phyloP scores from a whole-genome alignment of 2,113 vertebrate genomes.

The Gymnogyps californianus region DNA sequence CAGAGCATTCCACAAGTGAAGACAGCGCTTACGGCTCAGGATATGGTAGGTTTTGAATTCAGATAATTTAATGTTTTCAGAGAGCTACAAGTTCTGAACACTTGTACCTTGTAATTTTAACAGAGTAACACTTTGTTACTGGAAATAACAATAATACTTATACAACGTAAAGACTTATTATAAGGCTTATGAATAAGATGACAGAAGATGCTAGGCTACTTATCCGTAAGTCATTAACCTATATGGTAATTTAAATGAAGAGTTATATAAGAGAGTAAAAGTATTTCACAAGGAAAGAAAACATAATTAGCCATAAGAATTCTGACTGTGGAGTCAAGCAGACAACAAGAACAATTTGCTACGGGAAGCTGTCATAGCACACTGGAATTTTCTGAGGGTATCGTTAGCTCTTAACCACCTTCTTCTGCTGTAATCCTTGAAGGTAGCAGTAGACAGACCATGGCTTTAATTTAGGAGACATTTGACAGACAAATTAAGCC shows the following conservation, averaged over 20 bases:
- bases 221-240: background rate
- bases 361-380: background rate
- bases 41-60: accelerated
- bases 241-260: background rate
- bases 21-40: background rate
- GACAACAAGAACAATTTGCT: background rate
- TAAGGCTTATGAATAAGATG: background rate
- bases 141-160: background rate
- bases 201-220: background rate
- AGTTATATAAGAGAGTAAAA: background rate
- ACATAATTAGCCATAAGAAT: background rate
- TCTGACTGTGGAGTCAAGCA: background rate
- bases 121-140: background rate
- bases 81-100: background rate
- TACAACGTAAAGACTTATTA: background rate
- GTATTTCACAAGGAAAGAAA: background rate
- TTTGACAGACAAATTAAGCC: background rate
- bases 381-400: background rate
- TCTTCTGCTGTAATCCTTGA: background rate
- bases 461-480: background rate
- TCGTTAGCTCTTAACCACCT: background rate
- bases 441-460: background rate
- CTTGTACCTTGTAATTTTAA: background rate
- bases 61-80: background rate
- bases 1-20: background rate